Evolutionary conservation across 2,797 vertebrate species (phyloP), one percentile per base, ranked within the genome.

Genomic region (Crenuchus spilurus): DNA sequence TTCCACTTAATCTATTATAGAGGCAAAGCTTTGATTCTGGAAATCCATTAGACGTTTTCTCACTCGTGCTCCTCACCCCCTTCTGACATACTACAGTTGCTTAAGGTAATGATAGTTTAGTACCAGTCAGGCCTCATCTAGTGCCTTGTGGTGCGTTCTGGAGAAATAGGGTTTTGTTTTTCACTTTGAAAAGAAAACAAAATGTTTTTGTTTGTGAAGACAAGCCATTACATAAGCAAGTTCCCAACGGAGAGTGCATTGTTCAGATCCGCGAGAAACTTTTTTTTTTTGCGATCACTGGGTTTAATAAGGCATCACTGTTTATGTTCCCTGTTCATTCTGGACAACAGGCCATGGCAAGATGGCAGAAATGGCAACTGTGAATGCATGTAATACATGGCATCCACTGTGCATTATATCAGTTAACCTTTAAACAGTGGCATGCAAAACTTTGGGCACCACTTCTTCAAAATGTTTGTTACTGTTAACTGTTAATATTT

Each of bases 201-300:
- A 86, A 84, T 78, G 78, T 86, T 85, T 83, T 77, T 84, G 78
- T 82, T 71, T 83, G 79, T 86, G 82, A 89, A 89, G 86, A 87
- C 75, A 72, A 48, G 64, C 77, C 51, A 78, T 90, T 89, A 88
- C 86, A 84, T 86, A 92, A 92, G 79, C 69, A 35, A 55, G 76
- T 81, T 87, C 84, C 69, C 81, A 84, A 72, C 75, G 81, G 84
- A 13, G 13, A 78, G 75, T 90, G 83, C 87, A 88, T 91, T 89
- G 92, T 90, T 91, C 77, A 88, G 80, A 79, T 82, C 80, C 84
- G 85, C 72, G 80, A 87, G 84, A 75, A 62, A 73, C 72, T 80
- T 79, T 80, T 77, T 84, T 85, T 76, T 77, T 84, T 85, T 76
- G 77, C 75, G 73, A 72, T 74, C 46, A 55, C 70, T 54, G n/a